phyloP scores from a whole-genome alignment of 64 coral and sea anemone genomes.

The Dendrophyllia cribrosa region DNA sequence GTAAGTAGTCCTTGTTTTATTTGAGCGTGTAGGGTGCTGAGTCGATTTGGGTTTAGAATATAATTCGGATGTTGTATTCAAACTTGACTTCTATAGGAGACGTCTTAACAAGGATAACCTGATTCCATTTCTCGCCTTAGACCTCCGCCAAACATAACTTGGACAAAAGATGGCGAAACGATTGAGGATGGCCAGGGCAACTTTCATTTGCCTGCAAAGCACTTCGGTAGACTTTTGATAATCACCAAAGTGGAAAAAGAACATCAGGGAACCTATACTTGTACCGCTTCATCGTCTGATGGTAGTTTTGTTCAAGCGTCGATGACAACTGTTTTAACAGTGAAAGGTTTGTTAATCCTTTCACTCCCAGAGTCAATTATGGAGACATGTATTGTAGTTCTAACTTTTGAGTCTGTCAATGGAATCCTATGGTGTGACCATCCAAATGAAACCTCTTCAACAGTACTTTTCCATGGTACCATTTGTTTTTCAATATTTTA shows the following conservation, averaged over 20 bases:
- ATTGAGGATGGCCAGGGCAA: background rate
- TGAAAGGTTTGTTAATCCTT: slow-evolving; percentile 14
- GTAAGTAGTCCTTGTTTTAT: too few species aligned
- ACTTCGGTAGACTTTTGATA: background rate
- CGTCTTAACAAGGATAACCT: too few species aligned
- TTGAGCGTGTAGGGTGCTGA: too few species aligned
- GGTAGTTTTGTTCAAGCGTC: background rate
- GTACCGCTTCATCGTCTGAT: background rate
- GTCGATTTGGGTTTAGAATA: too few species aligned
- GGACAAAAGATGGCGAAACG: slow-evolving; percentile 5
- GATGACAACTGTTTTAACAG: background rate
- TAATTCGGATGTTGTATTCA: too few species aligned
- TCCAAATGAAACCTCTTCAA: too few species aligned
- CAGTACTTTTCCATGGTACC: too few species aligned
- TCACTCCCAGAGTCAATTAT: background rate
- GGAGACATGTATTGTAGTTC: too few species aligned
- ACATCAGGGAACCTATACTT: slow-evolving; percentile 12
- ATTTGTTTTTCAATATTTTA: too few species aligned
- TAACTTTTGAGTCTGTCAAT: too few species aligned
- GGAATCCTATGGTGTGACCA: too few species aligned
- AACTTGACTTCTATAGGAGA: too few species aligned
- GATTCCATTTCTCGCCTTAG: background rate
- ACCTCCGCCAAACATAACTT: background rate
- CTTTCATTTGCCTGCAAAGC: background rate
- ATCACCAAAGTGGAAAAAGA: background rate